Conservation (phyloP, 2,888 invertebrate species). For the Eilema depressum region DNA sequence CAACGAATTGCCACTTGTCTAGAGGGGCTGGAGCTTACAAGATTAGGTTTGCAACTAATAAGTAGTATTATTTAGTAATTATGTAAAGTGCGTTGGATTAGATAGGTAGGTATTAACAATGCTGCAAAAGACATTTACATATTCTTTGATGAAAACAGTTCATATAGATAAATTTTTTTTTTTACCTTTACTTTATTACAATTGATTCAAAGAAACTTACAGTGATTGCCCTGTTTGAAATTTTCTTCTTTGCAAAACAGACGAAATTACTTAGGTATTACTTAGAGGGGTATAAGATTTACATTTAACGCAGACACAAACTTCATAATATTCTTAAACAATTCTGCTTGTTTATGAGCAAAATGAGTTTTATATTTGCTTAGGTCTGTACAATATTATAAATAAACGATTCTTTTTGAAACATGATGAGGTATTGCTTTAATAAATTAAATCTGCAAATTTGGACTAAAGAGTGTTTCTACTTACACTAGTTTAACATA, state of each 20-base stretch:
- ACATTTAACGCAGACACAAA: neutral
- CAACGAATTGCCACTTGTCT: too few species aligned
- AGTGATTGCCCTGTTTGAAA: neutral
- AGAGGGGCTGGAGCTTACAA: too few species aligned
- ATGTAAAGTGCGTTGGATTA: neutral
- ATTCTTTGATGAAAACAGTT: neutral
- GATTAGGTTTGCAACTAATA: neutral
- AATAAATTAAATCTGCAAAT: constrained; percentile 82
- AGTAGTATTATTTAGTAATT: neutral
- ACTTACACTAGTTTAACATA: constrained; percentile 78
- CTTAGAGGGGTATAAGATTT: neutral
- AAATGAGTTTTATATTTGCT: constrained; percentile 33
- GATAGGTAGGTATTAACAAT: neutral
- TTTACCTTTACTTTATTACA: neutral
- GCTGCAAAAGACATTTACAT: neutral
- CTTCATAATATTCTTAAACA: neutral
- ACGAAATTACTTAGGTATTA: neutral
- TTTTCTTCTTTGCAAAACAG: neutral
- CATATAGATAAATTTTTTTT: neutral
- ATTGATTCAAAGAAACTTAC: too few species aligned
- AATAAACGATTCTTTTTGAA: constrained; percentile 47
- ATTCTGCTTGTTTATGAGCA: constrained; percentile 31
- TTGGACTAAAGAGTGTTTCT: constrained; percentile 83
- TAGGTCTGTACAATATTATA: constrained; percentile 51
- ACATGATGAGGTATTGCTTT: constrained; percentile 58